These are phyloP conservation scores for Habrosyne pyritoides DNA, from an alignment of 2,888 invertebrate genomes.

Conservation along the genomic window DNA sequence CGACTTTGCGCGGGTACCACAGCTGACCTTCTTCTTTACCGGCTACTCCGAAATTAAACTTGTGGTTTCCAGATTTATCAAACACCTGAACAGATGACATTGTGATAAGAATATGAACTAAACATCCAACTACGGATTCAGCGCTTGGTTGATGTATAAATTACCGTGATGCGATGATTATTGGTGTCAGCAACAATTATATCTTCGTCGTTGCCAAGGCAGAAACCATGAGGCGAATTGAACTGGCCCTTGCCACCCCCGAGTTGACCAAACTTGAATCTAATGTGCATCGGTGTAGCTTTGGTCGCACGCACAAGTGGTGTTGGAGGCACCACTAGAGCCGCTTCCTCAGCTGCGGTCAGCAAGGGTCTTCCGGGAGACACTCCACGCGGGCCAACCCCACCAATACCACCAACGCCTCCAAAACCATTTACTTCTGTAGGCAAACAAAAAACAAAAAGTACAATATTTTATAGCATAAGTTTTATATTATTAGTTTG, in stretches of 20 bases:
- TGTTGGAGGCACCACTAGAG: constrained; percentile 74
- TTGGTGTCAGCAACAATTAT: constrained; percentile 98
- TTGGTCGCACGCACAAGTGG: constrained; percentile 86
- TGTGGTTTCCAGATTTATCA: constrained; percentile 96
- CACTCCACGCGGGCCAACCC: constrained; percentile 76
- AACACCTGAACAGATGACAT: constrained; percentile 86
- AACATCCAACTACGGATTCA: neutral
- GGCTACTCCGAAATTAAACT: constrained; percentile 96
- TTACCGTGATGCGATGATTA: constrained; percentile 96
- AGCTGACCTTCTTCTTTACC: constrained; percentile 98
- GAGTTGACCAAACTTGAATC: constrained; percentile 96
- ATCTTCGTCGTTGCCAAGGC: constrained; percentile 96
- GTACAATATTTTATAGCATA: neutral
- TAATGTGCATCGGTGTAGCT: constrained; percentile 93
- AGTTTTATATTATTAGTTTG: neutral
- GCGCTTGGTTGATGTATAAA: constrained; percentile 17
- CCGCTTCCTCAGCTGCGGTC: constrained; percentile 75
- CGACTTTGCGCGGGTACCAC: constrained; percentile 98
- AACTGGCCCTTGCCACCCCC: constrained; percentile 97
- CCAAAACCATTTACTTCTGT: constrained; percentile 79
- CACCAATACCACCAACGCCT: constrained; percentile 73
- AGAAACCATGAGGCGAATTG: constrained; percentile 98
- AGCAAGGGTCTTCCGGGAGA: constrained; percentile 75
- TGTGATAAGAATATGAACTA: neutral
- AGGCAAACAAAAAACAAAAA: constrained; percentile 27